Conservation (phyloP, 2,797 vertebrate genomes). For the Molossus molossus region DNA sequence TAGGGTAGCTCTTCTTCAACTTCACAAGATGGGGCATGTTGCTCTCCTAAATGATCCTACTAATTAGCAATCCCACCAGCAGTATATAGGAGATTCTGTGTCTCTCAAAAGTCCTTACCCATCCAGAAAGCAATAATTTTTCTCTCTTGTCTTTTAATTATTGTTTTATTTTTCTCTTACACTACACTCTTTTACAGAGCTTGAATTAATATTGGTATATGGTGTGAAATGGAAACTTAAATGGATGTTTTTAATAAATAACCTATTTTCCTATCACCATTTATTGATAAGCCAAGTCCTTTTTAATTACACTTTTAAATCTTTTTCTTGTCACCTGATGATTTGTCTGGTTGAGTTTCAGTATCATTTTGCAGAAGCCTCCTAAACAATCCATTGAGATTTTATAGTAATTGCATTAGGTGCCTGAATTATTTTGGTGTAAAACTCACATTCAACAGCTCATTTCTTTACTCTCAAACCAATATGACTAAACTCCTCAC, state of each 20-base stretch:
- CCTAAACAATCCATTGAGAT: neutral
- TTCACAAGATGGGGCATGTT: neutral
- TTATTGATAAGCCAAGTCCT: neutral
- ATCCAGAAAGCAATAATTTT: neutral
- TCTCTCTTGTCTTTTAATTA: constrained; percentile 32
- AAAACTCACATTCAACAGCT: constrained; percentile 12
- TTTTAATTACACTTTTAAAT: neutral
- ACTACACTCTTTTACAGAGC: neutral
- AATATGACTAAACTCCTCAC: neutral
- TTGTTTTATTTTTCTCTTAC: constrained; percentile 52
- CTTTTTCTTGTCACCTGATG: constrained; percentile 41
- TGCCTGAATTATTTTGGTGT: constrained; percentile 22
- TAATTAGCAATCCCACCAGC: neutral
- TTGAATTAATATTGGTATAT: constrained; percentile 16
- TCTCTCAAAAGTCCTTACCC: neutral
- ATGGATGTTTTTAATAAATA: constrained; percentile 24
- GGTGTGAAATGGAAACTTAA: constrained; percentile 18
- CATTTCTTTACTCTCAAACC: neutral
- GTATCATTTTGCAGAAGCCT: constrained; percentile 31
- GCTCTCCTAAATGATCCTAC: constrained; percentile 26
- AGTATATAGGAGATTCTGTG: neutral
- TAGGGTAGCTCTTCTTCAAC: neutral
- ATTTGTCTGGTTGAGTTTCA: constrained; percentile 7
- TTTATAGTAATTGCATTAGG: constrained; percentile 43
- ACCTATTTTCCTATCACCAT: neutral